Evolutionary conservation across 2,113 vertebrate genomes (phyloP), one percentile per base, ranked within the genome.

Genomic region (Bagarius yarrelli): DNA sequence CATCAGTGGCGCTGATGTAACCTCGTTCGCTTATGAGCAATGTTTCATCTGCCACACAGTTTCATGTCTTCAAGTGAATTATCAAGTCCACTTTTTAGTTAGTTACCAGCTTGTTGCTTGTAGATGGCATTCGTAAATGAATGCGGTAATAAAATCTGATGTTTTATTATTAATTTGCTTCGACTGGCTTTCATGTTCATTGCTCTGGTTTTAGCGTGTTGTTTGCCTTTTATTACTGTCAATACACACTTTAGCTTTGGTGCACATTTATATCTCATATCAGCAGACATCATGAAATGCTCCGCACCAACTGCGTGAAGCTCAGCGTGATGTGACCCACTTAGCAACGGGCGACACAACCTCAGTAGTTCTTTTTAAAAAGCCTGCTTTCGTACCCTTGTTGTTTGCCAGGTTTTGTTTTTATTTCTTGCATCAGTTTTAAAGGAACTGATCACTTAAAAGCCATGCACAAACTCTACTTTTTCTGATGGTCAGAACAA

Each of bases 311-410:
- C 50, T 71, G 66, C 67, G 57, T 53, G 76, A 82, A 84, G 71
- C 81, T 69, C 76, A 25, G 55, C 19, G 40, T 81, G 84, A 82
- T 61, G 66, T 85, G 86, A 88, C 87, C 84, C 84, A 88, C 81
- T 86, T 86, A 72, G 73, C 78, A 66, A 59, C 69, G 36, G n/a
- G 8, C 63, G 74, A 81, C 76, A 63, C 66, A 81, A 77, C 74
- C 66, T 74, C 67, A 56, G 56, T 36, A 59, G 69, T 78, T 53
- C 13, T 82, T 25, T 79, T 66, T 74, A 47, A 76, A 69, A 57
- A 76, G 27, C 40, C 40, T 32, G 69, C 14, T 4, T 75, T 60
- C 66, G 27, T 72, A 19, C 57, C 40, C 8, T 50, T 71, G 79
- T 67, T 78, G 27, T 53, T 66, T 81, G 32, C n/a, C 15, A 40